Base-by-base conservation (phyloP, 2,113 vertebrate species). In the Conger conger region DNA sequence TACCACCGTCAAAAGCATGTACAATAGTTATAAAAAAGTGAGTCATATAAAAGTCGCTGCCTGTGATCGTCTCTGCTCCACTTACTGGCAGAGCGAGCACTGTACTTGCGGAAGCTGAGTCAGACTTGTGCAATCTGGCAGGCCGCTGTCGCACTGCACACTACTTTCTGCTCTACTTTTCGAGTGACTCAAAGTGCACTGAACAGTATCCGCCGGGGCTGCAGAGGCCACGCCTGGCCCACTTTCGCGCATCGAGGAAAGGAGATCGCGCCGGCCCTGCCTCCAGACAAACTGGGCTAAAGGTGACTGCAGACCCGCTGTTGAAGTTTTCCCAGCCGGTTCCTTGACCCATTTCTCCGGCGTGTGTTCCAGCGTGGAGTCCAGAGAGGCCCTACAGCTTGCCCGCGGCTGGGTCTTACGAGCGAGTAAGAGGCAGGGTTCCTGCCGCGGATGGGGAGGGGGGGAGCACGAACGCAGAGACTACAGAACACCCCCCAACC, bases 401-500 rank as follows among this genome's bases (percentile, higher is more conserved):
- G 36, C 76, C 20, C 36, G 13, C 35, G 2, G 33, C 16, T 5
- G 13, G 11, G 36, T 20, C 35, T 78, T 18, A 0, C 20, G 3
- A 1, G 35, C 15, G 35, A 79, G 20, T 79, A 79, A 37, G 18
- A 16, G 16, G 76, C 36, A 6, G n/a, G 3, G 60, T n/a, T 73
- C 33, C 68, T 3, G 68, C n/a, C 36, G 16, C 36, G 16, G 23
- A 23, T 16, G n/a, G 20, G 73, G 4, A 23, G 76, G 35, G 57
- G 57, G 57, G 57, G 0, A 50, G 45, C n/a, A n/a, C n/a, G 45
- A 35, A 6, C 87, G 89, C 80, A 89, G 81, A 90, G 85, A 82
- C n/a, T n/a, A 88, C 85, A 87, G 85, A 5, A 53, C 23, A 84
- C 92, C 91, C 80, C 86, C 88, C 93, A 93, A 93, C 91, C 91